Evolutionary conservation across 2,797 vertebrate genomes (phyloP).

Genomic region (Prionace glauca): DNA sequence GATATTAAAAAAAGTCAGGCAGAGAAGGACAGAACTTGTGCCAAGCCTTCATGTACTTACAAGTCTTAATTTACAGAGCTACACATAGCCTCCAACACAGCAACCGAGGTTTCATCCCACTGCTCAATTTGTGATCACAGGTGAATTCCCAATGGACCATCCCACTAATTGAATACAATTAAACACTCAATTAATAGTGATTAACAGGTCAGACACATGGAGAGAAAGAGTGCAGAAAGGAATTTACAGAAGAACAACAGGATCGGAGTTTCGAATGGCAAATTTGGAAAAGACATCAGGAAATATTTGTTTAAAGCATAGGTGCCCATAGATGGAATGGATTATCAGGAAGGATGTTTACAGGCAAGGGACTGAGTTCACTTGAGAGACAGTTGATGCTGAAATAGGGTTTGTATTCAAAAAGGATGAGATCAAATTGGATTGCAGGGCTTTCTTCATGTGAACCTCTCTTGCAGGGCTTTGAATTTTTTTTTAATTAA

Average conservation of each 20-base stretch:
- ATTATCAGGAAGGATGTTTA: background rate
- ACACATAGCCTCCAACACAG: no score
- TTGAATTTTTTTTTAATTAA: background rate
- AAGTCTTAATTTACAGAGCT: no score
- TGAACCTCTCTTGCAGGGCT: background rate
- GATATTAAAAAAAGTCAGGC: no score
- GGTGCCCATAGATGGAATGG: background rate
- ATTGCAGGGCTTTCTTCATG: background rate
- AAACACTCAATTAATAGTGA: no score
- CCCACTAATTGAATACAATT: no score
- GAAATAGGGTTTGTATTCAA: background rate
- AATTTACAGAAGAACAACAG: background rate
- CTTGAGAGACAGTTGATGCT: background rate
- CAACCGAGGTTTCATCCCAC: no score
- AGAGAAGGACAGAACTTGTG: no score
- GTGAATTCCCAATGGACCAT: no score
- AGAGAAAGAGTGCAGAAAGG: background rate
- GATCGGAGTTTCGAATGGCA: background rate
- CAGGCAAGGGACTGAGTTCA: background rate
- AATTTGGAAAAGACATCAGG: background rate
- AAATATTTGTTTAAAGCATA: background rate
- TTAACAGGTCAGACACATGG: background rate
- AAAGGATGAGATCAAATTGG: background rate
- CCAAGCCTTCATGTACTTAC: no score
- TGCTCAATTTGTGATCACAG: no score